Evolutionary conservation across 2,113 vertebrate genomes (phyloP), one percentile per base, ranked within the genome.

Genomic region (Glaucidium brasilianum): DNA sequence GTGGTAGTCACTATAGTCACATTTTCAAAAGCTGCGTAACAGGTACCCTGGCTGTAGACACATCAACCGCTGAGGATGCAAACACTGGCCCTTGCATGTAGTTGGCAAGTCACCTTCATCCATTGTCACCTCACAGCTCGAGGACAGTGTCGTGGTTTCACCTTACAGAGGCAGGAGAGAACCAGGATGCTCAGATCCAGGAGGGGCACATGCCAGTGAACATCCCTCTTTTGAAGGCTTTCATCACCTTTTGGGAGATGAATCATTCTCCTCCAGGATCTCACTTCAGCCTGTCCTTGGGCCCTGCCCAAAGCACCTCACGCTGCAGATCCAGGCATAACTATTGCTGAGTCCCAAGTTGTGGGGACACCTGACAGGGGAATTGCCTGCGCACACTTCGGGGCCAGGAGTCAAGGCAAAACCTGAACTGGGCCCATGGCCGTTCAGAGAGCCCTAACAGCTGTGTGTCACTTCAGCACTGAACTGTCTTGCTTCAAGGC

Each of bases 261-360:
- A 59, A 25, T 16, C 14, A 0, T 26, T n/a, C 30, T 30, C 17
- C 52, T 72, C 22, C 25, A 63, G 49, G 17, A 22, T 41, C 1
- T 1, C 29, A 26, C 37, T 64, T 49, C 58, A 93, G 41, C 35
- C 39, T 49, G 25, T 45, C 20, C 59, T 73, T 4, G 1, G 55
- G 5, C 15, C 41, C 32, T 67, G 34, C 47, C 50, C 43, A 30
- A 45, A 72, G 62, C 19, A 72, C 32, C 41, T 82, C 88, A 10
- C 5, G 1, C 18, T 82, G 60, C 66, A 96, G 60, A 71, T 25
- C 10, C 47, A 59, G 32, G 19, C 2, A 4, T 10, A n/a, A 15
- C 11, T 9, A 14, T 15, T 17, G 10, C 0, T 29, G 53, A 17
- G 8, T 47, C 43, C 49, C 1, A 6, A 19, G 49, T 0, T 50